A percentile compares a stretch with the other conserved stretches of the same genome.
phyloP scores from a whole-genome alignment of 2,113 vertebrate species.

The Tyrannus savana region DNA sequence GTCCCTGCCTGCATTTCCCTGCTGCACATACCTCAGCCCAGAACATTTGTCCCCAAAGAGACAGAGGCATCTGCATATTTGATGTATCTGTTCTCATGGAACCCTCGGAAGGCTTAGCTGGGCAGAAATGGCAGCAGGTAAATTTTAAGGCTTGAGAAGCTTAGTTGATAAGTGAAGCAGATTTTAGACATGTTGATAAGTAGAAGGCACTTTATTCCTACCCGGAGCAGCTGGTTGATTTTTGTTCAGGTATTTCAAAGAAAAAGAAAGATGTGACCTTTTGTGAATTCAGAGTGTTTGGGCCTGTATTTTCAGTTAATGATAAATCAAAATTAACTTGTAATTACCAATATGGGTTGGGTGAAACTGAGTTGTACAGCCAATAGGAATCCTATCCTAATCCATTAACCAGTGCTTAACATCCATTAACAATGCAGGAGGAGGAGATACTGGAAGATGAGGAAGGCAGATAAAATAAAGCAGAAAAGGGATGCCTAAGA shows the following conservation, averaged over 20 bases:
- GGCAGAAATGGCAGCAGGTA: background rate
- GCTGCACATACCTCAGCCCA: background rate
- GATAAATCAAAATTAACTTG: background rate
- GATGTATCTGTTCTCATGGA: background rate
- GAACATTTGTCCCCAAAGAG: constrained; percentile 7
- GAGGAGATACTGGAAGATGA: background rate
- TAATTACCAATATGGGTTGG: background rate
- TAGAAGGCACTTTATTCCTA: background rate
- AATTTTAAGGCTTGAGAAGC: background rate
- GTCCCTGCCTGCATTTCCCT: background rate
- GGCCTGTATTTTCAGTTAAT: background rate
- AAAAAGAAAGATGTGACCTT: background rate
- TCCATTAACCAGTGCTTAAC: background rate
- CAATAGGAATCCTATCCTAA: background rate
- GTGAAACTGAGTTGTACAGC: background rate
- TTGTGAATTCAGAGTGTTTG: background rate
- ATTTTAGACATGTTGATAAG: background rate
- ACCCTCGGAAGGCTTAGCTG: background rate
- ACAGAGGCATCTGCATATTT: background rate
- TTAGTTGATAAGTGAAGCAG: background rate
- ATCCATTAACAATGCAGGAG: background rate
- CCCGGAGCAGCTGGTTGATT: background rate
- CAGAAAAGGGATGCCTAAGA: background rate
- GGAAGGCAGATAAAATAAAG: background rate
- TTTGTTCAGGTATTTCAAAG: background rate